A percentile compares a stretch with the other conserved stretches of the same genome.
Conservation (phyloP, 2,113 vertebrate species). For the Corvus cornix region DNA sequence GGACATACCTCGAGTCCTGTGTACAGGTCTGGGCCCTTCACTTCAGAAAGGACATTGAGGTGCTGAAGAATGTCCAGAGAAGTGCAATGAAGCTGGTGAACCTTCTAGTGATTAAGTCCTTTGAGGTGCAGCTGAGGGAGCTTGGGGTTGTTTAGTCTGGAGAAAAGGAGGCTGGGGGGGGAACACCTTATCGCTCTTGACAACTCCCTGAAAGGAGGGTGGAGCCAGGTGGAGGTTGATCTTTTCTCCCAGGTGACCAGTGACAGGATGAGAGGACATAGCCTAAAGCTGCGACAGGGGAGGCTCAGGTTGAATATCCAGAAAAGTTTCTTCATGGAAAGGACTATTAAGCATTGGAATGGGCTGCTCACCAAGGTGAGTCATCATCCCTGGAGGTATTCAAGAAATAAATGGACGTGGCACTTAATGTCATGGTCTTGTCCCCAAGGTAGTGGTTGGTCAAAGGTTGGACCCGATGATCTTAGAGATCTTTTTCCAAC, state of each 20-base stretch:
- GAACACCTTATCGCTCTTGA: neutral
- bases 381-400: neutral
- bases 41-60: neutral
- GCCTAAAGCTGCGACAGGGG: neutral
- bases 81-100: neutral
- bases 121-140: neutral
- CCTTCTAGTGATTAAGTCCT: neutral
- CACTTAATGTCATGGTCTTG: neutral
- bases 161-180: neutral
- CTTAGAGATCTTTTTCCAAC: neutral
- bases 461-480: neutral
- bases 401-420: accelerated
- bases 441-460: neutral
- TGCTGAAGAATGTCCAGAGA: neutral
- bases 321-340: neutral
- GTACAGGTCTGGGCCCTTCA: neutral
- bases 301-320: neutral
- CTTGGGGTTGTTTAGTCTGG: neutral
- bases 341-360: too few species aligned
- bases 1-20: accelerated
- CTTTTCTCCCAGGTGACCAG: neutral
- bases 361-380: neutral
- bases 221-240: too few species aligned
- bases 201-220: neutral
- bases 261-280: neutral